Conservation (phyloP, 2,888 invertebrate species). For the Tetanocera ferruginea region DNA sequence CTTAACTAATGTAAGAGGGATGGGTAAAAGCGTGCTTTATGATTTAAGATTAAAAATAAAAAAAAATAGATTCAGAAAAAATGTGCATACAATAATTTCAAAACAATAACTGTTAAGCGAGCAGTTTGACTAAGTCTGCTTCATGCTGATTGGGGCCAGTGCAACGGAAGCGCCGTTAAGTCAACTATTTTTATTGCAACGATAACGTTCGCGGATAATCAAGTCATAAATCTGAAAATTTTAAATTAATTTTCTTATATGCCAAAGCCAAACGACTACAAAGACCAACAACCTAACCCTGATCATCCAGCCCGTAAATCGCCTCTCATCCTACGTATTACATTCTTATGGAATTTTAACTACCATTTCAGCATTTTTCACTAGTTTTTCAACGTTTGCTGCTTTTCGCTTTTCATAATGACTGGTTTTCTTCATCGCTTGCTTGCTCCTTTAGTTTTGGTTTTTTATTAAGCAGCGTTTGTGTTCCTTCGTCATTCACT, state of each 20-base stretch:
- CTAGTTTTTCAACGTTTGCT: not conserved
- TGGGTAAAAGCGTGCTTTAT: too few relatives aligned
- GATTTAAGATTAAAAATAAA: too few relatives aligned
- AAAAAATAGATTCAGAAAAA: too few relatives aligned
- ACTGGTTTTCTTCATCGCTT: not conserved
- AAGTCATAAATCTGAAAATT: slow-evolving; percentile 42
- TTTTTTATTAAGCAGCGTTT: not conserved
- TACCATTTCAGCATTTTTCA: not conserved
- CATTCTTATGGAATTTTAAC: not conserved
- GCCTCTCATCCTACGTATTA: not conserved
- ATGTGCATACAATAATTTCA: not conserved
- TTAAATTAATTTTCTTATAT: slow-evolving; percentile 30
- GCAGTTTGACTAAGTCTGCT: not conserved
- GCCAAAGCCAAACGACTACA: not conserved
- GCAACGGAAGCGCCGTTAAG: not conserved
- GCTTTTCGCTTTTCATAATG: not conserved
- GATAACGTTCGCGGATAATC: slow-evolving; percentile 35
- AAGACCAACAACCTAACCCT: not conserved
- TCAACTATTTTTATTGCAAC: slow-evolving; percentile 36
- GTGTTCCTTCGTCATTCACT: slow-evolving; percentile 16
- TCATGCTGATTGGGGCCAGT: not conserved
- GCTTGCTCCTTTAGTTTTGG: not conserved
- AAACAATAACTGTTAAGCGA: too few relatives aligned
- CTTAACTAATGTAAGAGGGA: too few relatives aligned
- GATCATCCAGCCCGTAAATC: not conserved